Conservation (phyloP, 2,888 invertebrate genomes). For the Mystacides longicornis region DNA sequence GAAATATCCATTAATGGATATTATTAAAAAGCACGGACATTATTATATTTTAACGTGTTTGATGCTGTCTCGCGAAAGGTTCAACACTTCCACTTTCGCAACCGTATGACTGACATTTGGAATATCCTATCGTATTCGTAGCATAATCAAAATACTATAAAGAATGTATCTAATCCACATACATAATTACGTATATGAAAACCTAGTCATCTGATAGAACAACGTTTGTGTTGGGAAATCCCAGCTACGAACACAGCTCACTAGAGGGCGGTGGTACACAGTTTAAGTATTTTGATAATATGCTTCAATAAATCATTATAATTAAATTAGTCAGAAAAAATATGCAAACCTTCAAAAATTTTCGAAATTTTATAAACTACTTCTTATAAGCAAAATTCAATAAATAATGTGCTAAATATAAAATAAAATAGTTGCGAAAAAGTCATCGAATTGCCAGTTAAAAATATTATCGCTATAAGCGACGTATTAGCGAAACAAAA, state of each 20-base stretch:
- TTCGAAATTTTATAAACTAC: too few relatives aligned
- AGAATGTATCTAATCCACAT: background rate
- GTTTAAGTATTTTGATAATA: too few relatives aligned
- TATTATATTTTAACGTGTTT: background rate
- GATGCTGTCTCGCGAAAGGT: background rate
- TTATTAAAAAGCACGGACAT: background rate
- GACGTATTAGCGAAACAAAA: too few relatives aligned
- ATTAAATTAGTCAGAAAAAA: background rate
- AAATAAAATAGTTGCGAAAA: too few relatives aligned
- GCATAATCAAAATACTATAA: slow-evolving; percentile 1
- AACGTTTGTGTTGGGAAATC: background rate
- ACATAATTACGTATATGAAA: background rate
- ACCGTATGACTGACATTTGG: background rate
- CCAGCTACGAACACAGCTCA: background rate
- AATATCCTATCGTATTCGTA: background rate
- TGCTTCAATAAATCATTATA: background rate
- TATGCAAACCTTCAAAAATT: background rate
- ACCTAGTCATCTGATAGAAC: background rate
- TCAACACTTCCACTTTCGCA: background rate
- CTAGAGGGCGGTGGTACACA: background rate
- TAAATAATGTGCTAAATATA: too few relatives aligned
- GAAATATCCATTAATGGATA: background rate
- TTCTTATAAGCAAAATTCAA: too few relatives aligned
- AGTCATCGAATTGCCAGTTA: too few relatives aligned
- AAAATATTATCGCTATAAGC: too few relatives aligned